Evolutionary conservation across 2,888 invertebrate species (phyloP).

Genomic region (Cremastinae sp.): DNA sequence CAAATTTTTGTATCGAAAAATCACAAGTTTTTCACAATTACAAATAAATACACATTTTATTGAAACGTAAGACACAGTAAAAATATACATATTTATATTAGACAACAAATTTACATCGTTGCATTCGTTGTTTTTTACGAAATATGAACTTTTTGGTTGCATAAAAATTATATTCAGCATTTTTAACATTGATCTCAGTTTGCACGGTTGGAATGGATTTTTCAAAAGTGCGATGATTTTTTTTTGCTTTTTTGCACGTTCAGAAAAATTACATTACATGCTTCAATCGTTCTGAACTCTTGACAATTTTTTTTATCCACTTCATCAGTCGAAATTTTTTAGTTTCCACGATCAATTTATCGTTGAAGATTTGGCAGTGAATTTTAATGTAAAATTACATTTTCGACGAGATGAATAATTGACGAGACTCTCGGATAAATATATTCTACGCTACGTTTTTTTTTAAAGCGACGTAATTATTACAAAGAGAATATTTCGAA

Average conservation of each 20-base stretch:
- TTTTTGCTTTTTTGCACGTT: slow-evolving; percentile 9
- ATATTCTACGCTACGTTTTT: neutral
- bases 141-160: slow-evolving; percentile 33
- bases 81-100: slow-evolving; percentile 34
- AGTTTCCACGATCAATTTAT: neutral
- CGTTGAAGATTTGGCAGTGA: slow-evolving; percentile 16
- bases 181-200: slow-evolving; percentile 41
- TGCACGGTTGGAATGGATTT: slow-evolving; percentile 4
- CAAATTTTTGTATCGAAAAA: neutral
- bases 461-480: neutral
- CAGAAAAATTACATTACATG: neutral
- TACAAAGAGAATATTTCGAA: neutral
- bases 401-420: too few species aligned
- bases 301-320: too few species aligned
- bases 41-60: slow-evolving; percentile 49
- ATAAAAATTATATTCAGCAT: neutral
- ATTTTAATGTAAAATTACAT: slow-evolving; percentile 1
- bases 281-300: too few species aligned
- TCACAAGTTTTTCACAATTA: neutral
- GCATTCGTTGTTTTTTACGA: slow-evolving; percentile 4
- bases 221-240: neutral
- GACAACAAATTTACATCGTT: slow-evolving; percentile 24
- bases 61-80: slow-evolving; percentile 44
- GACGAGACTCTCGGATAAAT: neutral
- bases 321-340: too few species aligned